Evolutionary conservation across 2,888 invertebrate genomes (phyloP).

Genomic region (Trachelus iudaicus): DNA sequence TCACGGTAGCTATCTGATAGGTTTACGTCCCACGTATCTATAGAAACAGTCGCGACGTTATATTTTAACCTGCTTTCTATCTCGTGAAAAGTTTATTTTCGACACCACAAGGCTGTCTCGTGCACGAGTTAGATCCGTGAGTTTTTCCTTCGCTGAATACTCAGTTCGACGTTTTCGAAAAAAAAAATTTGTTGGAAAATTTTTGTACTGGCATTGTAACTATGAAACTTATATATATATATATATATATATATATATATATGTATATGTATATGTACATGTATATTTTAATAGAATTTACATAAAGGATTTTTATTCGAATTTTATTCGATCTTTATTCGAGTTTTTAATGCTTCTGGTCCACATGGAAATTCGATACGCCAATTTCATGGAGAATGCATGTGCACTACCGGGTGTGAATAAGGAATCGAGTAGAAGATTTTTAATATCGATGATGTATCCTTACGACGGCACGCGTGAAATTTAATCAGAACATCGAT

Average conservation of each 20-base stretch:
- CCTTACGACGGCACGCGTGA: slow-evolving; percentile 25
- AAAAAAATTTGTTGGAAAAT: not conserved
- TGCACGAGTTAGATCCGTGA: not conserved
- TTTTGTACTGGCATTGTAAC: not conserved
- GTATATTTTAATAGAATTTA: not conserved
- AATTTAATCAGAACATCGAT: slow-evolving; percentile 29
- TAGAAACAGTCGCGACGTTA: not conserved
- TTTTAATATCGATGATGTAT: slow-evolving; percentile 28
- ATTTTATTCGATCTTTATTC: not conserved
- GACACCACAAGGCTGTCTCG: not conserved
- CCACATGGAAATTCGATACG: not conserved
- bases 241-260: too few species aligned
- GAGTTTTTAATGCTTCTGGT: not conserved
- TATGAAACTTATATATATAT: not conserved
- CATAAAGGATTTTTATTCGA: not conserved
- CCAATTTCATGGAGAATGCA: not conserved
- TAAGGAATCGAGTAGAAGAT: not conserved
- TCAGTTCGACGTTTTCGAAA: not conserved
- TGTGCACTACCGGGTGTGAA: not conserved
- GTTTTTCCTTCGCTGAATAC: slow-evolving; percentile 1
- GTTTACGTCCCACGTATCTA: not conserved
- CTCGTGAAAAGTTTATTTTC: slow-evolving; percentile 1
- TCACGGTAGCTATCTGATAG: not conserved
- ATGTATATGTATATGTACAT: too few species aligned
- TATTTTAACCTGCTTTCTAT: not conserved